Conservation (phyloP, 2,113 vertebrate species). For the Grammomys dolichurus region DNA sequence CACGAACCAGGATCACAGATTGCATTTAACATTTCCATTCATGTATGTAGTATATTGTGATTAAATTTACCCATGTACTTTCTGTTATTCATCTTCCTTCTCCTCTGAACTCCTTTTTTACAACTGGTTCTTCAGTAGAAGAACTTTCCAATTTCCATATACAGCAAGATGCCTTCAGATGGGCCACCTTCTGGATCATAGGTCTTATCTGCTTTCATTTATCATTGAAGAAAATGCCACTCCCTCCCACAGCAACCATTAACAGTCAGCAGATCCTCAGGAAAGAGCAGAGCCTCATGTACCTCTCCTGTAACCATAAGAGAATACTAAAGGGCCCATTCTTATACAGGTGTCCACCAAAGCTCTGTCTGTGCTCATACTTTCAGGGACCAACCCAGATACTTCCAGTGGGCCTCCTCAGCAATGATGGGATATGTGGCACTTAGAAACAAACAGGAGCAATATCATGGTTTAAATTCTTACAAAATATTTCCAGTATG, state of each 20-base stretch:
- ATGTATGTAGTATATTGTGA: not conserved
- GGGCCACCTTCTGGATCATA: not conserved
- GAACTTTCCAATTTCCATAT: not conserved
- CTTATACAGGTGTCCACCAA: not conserved
- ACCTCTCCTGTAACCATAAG: too few species aligned
- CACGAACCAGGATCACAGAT: not conserved
- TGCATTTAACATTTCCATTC: not conserved
- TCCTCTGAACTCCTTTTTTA: not conserved
- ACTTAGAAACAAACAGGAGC: not conserved
- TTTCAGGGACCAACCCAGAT: not conserved
- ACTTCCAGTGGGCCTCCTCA: not conserved
- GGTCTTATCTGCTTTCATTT: not conserved
- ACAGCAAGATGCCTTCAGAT: not conserved
- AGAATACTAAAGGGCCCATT: not conserved
- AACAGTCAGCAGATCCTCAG: too few species aligned
- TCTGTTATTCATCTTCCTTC: not conserved
- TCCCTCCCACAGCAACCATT: too few species aligned
- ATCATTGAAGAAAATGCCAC: too few species aligned
- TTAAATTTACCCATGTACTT: not conserved
- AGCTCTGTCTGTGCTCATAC: not conserved
- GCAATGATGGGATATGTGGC: not conserved
- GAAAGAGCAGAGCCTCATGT: too few species aligned
- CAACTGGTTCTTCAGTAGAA: too few species aligned
- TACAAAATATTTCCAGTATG: not conserved
- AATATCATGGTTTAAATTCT: not conserved